Conservation (phyloP, 2,797 vertebrate genomes). For the Erpetoichthys calabaricus region DNA sequence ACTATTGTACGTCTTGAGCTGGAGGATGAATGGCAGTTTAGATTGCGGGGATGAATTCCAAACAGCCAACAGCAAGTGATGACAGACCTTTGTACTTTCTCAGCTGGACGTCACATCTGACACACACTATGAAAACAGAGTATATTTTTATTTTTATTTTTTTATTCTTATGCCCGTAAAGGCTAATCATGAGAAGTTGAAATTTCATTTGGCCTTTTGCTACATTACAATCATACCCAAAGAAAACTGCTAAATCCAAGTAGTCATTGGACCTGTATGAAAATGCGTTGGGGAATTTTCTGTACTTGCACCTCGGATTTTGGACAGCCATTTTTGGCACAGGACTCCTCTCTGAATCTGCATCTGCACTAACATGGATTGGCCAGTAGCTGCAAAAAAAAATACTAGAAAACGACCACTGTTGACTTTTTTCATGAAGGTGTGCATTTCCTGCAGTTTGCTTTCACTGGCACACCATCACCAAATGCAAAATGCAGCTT, state of each 20-base stretch:
- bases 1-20: slow-evolving; percentile 86
- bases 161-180: slow-evolving; percentile 4
- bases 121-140: slow-evolving; percentile 6
- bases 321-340: not conserved
- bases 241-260: slow-evolving; percentile 8
- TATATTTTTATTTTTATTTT: slow-evolving; percentile 11
- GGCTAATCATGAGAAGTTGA: slow-evolving; percentile 13
- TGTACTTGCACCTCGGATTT: not conserved
- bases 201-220: not conserved
- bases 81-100: slow-evolving; percentile 92
- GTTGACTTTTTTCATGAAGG: not conserved
- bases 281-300: not conserved
- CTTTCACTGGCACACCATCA: slow-evolving; percentile 1
- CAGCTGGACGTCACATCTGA: slow-evolving; percentile 84
- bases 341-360: not conserved
- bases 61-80: slow-evolving; percentile 86
- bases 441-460: slow-evolving; percentile 4
- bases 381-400: not conserved
- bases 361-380: slow-evolving; percentile 8
- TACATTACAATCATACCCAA: slow-evolving; percentile 16
- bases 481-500: slow-evolving; percentile 7
- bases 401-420: not conserved
- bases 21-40: slow-evolving; percentile 97
- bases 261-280: slow-evolving; percentile 5
- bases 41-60: slow-evolving; percentile 91